A percentile compares a stretch with the other conserved stretches of the same genome.
Conservation (phyloP, 2,113 vertebrate species). For the Podilymbus podiceps region DNA sequence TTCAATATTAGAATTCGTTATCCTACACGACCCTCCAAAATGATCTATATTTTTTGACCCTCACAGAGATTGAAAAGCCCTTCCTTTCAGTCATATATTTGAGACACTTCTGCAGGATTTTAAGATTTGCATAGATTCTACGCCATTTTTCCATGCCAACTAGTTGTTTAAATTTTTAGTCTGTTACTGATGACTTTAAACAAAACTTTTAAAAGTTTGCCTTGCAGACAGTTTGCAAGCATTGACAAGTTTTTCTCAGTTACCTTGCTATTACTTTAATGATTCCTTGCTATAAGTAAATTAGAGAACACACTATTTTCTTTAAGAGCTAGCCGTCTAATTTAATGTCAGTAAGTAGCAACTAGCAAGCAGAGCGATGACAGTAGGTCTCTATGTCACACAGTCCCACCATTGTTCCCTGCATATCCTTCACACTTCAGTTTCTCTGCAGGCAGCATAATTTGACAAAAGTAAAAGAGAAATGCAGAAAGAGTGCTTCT, state of each 20-base stretch:
- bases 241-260: neutral
- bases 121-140: neutral
- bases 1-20: constrained; percentile 15
- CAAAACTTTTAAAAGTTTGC: neutral
- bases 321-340: neutral
- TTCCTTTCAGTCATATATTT: neutral
- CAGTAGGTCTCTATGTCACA: neutral
- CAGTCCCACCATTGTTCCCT: neutral
- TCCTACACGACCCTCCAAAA: neutral
- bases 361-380: neutral
- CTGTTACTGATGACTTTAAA: neutral
- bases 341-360: neutral
- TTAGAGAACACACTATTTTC: neutral
- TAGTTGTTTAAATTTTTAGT: neutral
- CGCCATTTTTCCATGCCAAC: neutral
- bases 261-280: neutral
- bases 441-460: neutral
- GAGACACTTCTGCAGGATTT: neutral
- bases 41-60: neutral
- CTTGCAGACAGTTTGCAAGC: neutral
- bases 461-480: neutral
- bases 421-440: neutral
- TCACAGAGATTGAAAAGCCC: neutral
- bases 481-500: neutral
- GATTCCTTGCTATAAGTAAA: neutral